phyloP scores from a whole-genome alignment of 2,797 vertebrate species.

The Parauchenoglanis punctatus region DNA sequence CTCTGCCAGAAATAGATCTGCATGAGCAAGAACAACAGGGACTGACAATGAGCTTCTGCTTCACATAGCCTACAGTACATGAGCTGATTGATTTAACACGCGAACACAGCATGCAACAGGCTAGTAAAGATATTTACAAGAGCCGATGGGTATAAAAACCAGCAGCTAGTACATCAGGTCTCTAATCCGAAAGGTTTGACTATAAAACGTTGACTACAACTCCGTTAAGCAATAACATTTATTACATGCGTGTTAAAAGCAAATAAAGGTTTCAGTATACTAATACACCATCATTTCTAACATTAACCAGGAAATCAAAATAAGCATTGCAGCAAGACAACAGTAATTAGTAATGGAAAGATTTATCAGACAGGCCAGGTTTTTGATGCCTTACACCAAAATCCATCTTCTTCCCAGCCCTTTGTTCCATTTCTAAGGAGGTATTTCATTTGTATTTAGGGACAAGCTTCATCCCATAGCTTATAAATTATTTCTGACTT shows the following conservation, averaged over 20 bases:
- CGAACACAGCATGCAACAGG: slow-evolving; percentile 24
- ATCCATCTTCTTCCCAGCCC: neutral
- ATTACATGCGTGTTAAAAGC: neutral
- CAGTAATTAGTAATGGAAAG: neutral
- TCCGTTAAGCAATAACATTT: neutral
- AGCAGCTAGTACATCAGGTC: neutral
- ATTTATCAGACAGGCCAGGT: neutral
- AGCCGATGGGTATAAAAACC: neutral
- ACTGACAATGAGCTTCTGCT: slow-evolving; percentile 34
- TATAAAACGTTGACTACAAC: neutral
- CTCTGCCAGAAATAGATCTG: slow-evolving; percentile 52
- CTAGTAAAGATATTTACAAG: slow-evolving; percentile 2
- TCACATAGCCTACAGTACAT: slow-evolving; percentile 25
- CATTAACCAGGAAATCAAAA: neutral
- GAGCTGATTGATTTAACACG: slow-evolving; percentile 14
- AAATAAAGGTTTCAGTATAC: neutral
- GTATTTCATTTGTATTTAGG: slow-evolving; percentile 29
- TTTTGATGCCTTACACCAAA: slow-evolving; percentile 4
- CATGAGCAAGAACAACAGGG: slow-evolving; percentile 40
- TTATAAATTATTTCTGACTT: slow-evolving; percentile 52
- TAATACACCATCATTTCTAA: neutral
- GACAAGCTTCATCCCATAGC: slow-evolving; percentile 19
- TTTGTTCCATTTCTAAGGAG: neutral
- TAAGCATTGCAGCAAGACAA: neutral
- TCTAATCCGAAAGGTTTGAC: neutral